Evolutionary conservation across 1,140 invertebrate species (phyloP), one percentile per base, ranked within the genome.

Genomic region (Apis cerana): DNA sequence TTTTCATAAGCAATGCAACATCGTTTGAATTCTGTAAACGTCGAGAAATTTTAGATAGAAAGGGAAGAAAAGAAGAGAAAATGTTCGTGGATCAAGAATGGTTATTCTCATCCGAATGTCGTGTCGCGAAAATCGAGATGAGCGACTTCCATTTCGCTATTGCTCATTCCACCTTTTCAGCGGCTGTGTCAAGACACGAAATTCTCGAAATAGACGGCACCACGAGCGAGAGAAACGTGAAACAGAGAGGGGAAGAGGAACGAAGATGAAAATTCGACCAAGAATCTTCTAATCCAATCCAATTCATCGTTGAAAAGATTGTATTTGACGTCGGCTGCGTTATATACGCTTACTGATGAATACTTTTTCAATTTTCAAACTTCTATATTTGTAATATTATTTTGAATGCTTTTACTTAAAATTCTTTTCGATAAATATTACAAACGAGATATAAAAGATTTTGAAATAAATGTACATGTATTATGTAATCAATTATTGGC

Each of bases 241-340:
- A 75, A 70, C 70, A 52, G 59, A 77, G 68, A 61, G 19, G 33
- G 43, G 64, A 82, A 61, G 9, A 21, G 27, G 48, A 65, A 54
- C 43, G 81, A 67, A 64, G 59, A 82, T 52, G 67, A 54, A 85
- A 83, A 78, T 85, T 85, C 84, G 81, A 56, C 75, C 17, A 84
- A 58, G 61, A 27, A 50, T 50, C 71, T 62, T 48, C 27, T 62
- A 27, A 15, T 62, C 43, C n/a, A 12, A 75, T 75, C 0, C 17
- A 23, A 75, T 27, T 62, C 58, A n/a, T 75, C 58, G 23, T 62
- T 62, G 72, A n/a, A 21, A 23, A 33, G 33, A 19, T 62, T 75
- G 50, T n/a, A 50, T 9, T 27, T 23, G 23, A 15, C 1, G 13
- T 62, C 19, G 9, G 9, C 43, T 13, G 10, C n/a, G 9, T 43